Evolutionary conservation across 2,113 vertebrate genomes (phyloP).

Genomic region (Catagonus wagneri): DNA sequence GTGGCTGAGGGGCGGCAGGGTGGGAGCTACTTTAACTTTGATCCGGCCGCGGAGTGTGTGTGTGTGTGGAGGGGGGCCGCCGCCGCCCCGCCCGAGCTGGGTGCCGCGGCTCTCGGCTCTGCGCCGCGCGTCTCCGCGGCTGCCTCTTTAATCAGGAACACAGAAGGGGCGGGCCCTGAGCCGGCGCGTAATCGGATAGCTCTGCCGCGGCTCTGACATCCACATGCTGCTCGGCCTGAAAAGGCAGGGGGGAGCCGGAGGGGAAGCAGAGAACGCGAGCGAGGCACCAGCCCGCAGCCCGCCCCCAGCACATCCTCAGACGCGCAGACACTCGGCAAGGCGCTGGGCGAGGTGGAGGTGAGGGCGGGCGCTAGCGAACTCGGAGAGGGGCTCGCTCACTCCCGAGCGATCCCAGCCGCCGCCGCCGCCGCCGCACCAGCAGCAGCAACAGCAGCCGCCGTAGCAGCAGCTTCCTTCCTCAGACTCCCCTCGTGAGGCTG

Average conservation of each 20-base stretch:
- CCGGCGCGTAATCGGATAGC: constrained; percentile 94
- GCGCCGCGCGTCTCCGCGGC: constrained; percentile 77
- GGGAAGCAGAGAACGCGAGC: constrained; percentile 82
- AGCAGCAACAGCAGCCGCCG: background rate
- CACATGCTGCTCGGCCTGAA: constrained; percentile 88
- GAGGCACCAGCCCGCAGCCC: constrained; percentile 74
- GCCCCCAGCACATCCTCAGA: constrained; percentile 68
- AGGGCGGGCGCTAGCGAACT: constrained; percentile 77
- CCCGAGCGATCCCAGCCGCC: constrained; percentile 60
- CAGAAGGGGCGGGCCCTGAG: constrained; percentile 91
- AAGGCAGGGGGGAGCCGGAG: constrained; percentile 85
- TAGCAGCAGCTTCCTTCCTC: constrained; percentile 70
- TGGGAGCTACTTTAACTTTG: constrained; percentile 59
- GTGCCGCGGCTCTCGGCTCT: constrained; percentile 59
- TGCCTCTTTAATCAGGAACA: constrained; percentile 91
- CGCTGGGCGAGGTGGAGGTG: constrained; percentile 78
- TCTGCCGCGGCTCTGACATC: constrained; percentile 89
- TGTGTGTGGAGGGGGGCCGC: background rate
- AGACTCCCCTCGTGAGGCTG: constrained; percentile 68
- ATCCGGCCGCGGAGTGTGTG: background rate
- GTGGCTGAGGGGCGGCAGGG: background rate
- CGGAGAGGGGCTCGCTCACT: constrained; percentile 75
- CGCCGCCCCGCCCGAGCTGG: constrained; percentile 66
- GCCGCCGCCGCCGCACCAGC: background rate
- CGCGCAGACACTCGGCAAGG: constrained; percentile 57